Percentiles rank a stretch among this genome's conserved stretches.
phyloP scores from a whole-genome alignment of 2,113 vertebrate genomes.

The Epinephelus fuscoguttatus region DNA sequence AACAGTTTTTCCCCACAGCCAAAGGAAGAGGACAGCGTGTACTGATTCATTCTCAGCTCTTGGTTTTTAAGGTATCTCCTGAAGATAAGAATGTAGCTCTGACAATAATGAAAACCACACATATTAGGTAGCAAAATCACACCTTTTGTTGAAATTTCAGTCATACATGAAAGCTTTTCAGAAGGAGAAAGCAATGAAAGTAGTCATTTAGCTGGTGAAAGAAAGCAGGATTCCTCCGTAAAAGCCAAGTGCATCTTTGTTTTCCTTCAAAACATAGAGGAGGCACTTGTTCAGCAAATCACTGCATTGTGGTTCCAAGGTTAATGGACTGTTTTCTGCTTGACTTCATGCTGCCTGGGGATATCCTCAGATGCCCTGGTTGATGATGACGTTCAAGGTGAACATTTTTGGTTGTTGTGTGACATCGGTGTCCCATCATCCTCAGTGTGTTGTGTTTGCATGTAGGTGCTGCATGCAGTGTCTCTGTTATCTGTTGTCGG shows the following conservation, averaged over 20 bases:
- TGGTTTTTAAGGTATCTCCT: slow-evolving; percentile 17
- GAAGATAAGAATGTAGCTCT: slow-evolving; percentile 17
- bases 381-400: slow-evolving; percentile 82
- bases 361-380: slow-evolving; percentile 79
- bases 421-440: slow-evolving; percentile 19
- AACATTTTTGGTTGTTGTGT: slow-evolving; percentile 49
- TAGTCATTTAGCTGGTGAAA: slow-evolving; percentile 9
- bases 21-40: slow-evolving; percentile 29
- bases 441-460: slow-evolving; percentile 22
- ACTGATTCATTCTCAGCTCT: slow-evolving; percentile 30
- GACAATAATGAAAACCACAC: slow-evolving; percentile 25
- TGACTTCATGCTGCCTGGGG: slow-evolving; percentile 70
- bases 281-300: slow-evolving; percentile 28
- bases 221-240: background rate
- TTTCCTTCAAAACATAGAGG: slow-evolving; percentile 8
- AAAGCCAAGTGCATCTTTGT: background rate
- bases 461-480: slow-evolving; percentile 27
- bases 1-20: slow-evolving; percentile 3
- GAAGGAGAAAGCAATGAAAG: background rate
- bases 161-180: background rate
- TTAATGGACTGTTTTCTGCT: slow-evolving; percentile 67
- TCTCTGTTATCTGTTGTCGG: slow-evolving; percentile 6
- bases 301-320: slow-evolving; percentile 16
- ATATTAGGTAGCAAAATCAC: slow-evolving; percentile 6
- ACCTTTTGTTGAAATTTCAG: background rate